phyloP scores from a whole-genome alignment of 2,888 invertebrate genomes.

The Heliconius cydno region DNA sequence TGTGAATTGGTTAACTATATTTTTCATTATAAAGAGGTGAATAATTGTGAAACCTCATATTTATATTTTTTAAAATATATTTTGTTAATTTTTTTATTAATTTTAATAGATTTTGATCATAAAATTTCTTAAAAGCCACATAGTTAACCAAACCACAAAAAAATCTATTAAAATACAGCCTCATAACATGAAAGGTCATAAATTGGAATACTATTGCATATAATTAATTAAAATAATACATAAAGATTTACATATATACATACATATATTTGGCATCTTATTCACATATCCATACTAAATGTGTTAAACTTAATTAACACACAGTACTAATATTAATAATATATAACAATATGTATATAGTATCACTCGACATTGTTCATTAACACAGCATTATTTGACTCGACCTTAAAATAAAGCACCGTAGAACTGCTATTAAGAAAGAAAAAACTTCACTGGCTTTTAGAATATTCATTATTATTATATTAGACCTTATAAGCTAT shows the following conservation, averaged over 20 bases:
- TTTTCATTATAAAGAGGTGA: background rate
- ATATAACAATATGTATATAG: conserved; percentile 44
- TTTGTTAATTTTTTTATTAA: background rate
- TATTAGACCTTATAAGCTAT: background rate
- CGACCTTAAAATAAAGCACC: conserved; percentile 56
- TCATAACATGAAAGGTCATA: conserved; percentile 19
- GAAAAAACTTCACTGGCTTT: conserved; percentile 18
- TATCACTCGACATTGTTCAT: conserved; percentile 50
- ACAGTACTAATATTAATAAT: conserved; percentile 49
- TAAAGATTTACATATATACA: conserved; percentile 1
- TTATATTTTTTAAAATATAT: background rate
- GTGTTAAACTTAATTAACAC: conserved; percentile 60
- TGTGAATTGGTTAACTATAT: conserved; percentile 12
- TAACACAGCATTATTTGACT: conserved; percentile 72
- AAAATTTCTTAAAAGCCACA: background rate
- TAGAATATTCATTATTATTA: background rate
- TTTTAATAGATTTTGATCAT: too few relatives aligned
- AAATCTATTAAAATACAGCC: conserved; percentile 2
- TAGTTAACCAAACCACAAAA: conserved; percentile 15
- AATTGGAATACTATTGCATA: conserved; percentile 59
- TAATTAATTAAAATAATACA: conserved; percentile 3
- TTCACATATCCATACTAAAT: conserved; percentile 70
- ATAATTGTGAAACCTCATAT: too few relatives aligned
- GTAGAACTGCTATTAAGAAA: conserved; percentile 53
- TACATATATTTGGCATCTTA: conserved; percentile 76